phyloP scores from a whole-genome alignment of 1,140 invertebrate species.

The Musca vetustissima region DNA sequence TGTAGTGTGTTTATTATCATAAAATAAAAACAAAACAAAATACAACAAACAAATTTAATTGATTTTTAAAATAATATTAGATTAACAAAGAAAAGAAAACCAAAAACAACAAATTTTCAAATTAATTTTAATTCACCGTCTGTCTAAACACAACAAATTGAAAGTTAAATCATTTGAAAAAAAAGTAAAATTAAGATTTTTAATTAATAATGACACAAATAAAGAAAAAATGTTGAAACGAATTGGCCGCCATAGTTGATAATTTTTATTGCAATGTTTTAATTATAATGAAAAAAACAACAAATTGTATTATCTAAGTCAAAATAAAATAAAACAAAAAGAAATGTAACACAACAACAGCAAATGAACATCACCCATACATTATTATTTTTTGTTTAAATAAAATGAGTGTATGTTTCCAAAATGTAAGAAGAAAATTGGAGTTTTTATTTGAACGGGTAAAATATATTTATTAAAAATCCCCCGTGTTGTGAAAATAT shows the following conservation, averaged over 20 bases:
- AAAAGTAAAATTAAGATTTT: slow-evolving; percentile 5
- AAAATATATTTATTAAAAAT: too few species aligned
- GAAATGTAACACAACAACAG: too few species aligned
- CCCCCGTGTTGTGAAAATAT: too few species aligned
- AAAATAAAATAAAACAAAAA: not conserved
- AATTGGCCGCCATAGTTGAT: slow-evolving; percentile 20
- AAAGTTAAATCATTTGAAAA: too few species aligned
- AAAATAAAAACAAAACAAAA: not conserved
- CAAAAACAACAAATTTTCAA: not conserved
- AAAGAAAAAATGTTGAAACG: too few species aligned
- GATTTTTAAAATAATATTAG: slow-evolving; percentile 9
- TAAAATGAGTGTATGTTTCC: too few species aligned
- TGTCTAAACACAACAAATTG: slow-evolving; percentile 1
- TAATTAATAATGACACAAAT: too few species aligned
- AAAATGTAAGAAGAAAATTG: too few species aligned
- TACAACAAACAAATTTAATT: not conserved
- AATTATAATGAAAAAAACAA: slow-evolving; percentile 3
- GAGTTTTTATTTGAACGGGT: too few species aligned
- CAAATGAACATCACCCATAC: too few species aligned
- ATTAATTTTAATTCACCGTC: slow-evolving; percentile 12
- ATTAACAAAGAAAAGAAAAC: too few species aligned
- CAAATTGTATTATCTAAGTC: slow-evolving; percentile 1
- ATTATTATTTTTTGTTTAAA: not conserved
- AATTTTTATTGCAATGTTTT: slow-evolving; percentile 22
- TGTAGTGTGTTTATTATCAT: slow-evolving; percentile 13